Evolutionary conservation across 2,888 invertebrate genomes (phyloP), one percentile per base, ranked within the genome.

Genomic region (Venustoraphidia nigricollis): DNA sequence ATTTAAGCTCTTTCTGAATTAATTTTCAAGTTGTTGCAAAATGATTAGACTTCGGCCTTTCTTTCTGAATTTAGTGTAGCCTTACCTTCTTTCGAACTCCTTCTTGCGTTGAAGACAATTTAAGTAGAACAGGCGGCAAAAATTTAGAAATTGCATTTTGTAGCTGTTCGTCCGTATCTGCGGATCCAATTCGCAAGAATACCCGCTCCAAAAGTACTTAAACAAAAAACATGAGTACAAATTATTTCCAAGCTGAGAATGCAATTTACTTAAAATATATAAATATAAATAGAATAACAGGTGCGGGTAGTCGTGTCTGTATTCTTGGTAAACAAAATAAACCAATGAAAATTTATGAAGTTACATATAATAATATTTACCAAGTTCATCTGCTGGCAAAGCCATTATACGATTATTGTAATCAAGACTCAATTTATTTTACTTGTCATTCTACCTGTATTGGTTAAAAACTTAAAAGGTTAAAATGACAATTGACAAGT

Each of bases 91-190:
- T 67, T 44, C 81, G 68, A 43, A 94, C 91, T 60, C 81, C 82
- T 65, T 92, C 92, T 66, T 90, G 80, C 41, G 81, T 77, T 17
- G 92, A 92, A 41, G 88, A 83, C 45, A 95, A 71, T 69, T 94
- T 94, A n/a, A 92, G 71, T 52, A 94, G 75, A 48, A 93, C 88
- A 13, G 93, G 92, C 34, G 89, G 79, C 47, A 95, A 66, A 65
- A 93, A 93, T 62, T 89, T 81, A 48, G 72, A 77, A 34, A 94
- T 77, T 49, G 83, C 81, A 59, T 76, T 77, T 66, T 93, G 85
- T 48, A 94, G 71, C 61, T 92, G 86, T 48, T 91, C 89, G 69
- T 95, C 94, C 8, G 82, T 81, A 56, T 93, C 90, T 2, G 91
- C 87, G 58, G 85, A 84, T 13, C 92, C 93, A 55, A 94, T 75